Conservation (phyloP, 1,140 invertebrate species). For the Druon quercuslanigerum region DNA sequence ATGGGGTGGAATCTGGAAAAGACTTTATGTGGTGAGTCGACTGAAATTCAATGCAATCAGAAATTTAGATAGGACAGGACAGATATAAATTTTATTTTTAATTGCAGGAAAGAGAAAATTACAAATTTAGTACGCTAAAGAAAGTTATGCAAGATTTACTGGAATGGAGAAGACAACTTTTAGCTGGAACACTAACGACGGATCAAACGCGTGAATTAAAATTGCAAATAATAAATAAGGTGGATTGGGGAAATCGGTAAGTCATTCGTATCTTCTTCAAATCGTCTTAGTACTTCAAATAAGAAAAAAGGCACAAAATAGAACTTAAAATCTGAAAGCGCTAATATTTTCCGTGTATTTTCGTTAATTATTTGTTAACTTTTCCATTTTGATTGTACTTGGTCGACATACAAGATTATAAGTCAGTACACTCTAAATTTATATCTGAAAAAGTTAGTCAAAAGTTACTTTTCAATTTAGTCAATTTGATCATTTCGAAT, state of each 20-base stretch:
- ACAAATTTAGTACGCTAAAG: slow-evolving; percentile 88
- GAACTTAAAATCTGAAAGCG: neutral
- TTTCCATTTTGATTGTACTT: no score
- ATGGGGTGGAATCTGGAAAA: slow-evolving; percentile 95
- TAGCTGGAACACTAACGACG: slow-evolving; percentile 90
- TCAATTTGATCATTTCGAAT: no score
- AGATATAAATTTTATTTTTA: neutral
- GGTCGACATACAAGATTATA: no score
- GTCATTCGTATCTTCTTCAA: slow-evolving; percentile 65
- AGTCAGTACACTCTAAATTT: no score
- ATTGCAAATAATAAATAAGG: slow-evolving; percentile 90
- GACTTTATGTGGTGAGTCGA: slow-evolving; percentile 87
- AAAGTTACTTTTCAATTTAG: no score
- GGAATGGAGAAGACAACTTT: slow-evolving; percentile 87
- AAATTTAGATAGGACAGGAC: neutral
- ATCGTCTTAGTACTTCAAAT: neutral
- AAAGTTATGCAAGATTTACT: slow-evolving; percentile 93
- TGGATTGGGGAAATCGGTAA: slow-evolving; percentile 97
- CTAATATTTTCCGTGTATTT: no score
- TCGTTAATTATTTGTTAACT: no score
- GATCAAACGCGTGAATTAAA: slow-evolving; percentile 92
- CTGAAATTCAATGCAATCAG: slow-evolving; percentile 16
- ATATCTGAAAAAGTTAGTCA: no score
- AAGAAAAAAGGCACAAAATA: neutral
- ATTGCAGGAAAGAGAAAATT: slow-evolving; percentile 84